phyloP scores from a whole-genome alignment of 53 echinoderm and acorn worm species.

The Apostichopus leukothele region DNA sequence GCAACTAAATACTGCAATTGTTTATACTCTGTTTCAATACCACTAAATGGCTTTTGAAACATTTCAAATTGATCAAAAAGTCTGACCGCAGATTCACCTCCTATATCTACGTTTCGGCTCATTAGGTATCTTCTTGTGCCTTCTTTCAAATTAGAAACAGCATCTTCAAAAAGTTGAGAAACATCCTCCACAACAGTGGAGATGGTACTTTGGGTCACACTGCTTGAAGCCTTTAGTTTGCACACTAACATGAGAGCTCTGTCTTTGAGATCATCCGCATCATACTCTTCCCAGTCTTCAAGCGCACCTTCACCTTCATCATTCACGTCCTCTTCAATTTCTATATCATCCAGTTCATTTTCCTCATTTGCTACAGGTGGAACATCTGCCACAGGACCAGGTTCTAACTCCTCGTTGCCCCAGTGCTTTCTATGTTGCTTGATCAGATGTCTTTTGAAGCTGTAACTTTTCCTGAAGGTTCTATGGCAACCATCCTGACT shows the following conservation, averaged over 20 bases:
- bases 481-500: conserved; percentile 13
- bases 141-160: conserved; percentile 35
- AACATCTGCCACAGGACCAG: background rate
- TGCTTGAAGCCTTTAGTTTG: conserved; percentile 45
- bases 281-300: conserved; percentile 54
- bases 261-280: conserved; percentile 34
- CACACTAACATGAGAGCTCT: conserved; percentile 48
- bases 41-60: conserved; percentile 54
- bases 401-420: background rate
- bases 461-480: background rate
- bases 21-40: conserved; percentile 53
- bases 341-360: background rate
- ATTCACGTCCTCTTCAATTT: background rate
- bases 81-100: conserved; percentile 37
- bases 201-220: conserved; percentile 53
- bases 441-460: conserved; percentile 9
- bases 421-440: background rate
- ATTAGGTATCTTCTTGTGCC: conserved; percentile 46
- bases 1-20: conserved; percentile 53
- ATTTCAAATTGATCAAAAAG: conserved; percentile 49
- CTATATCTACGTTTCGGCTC: conserved; percentile 29
- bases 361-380: background rate
- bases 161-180: conserved; percentile 50
- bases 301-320: background rate
- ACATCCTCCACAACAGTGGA: conserved; percentile 44